Conservation (phyloP, 2,113 vertebrate species). For the Bubalus kerabau region DNA sequence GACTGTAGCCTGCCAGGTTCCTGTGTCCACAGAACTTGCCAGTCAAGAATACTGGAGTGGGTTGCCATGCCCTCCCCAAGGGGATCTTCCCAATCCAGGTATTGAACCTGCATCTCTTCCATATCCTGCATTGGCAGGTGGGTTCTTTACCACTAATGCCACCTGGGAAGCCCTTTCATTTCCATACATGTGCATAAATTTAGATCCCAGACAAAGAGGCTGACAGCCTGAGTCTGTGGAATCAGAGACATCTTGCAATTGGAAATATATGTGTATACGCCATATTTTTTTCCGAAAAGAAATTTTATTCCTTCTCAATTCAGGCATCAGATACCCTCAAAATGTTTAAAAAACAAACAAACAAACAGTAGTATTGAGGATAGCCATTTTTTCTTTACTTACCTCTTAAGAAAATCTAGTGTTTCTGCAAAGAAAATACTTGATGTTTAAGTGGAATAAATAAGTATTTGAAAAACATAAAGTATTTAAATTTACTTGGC, state of each 20-base stretch:
- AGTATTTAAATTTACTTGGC: neutral
- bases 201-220: neutral
- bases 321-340: neutral
- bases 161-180: neutral
- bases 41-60: neutral
- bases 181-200: neutral
- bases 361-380: neutral
- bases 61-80: neutral
- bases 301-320: neutral
- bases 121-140: neutral
- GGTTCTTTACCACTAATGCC: neutral
- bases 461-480: neutral
- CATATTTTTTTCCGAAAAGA: neutral
- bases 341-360: neutral
- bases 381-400: neutral
- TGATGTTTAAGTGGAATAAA: neutral
- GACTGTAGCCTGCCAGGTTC: neutral
- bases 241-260: neutral
- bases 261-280: neutral
- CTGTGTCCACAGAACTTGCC: neutral
- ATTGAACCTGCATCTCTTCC: accelerated
- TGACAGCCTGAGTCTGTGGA: neutral
- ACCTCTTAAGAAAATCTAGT: neutral
- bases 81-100: neutral
- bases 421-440: neutral